Conservation (phyloP, 2,797 vertebrate genomes). For the Rhinogobio ventralis region DNA sequence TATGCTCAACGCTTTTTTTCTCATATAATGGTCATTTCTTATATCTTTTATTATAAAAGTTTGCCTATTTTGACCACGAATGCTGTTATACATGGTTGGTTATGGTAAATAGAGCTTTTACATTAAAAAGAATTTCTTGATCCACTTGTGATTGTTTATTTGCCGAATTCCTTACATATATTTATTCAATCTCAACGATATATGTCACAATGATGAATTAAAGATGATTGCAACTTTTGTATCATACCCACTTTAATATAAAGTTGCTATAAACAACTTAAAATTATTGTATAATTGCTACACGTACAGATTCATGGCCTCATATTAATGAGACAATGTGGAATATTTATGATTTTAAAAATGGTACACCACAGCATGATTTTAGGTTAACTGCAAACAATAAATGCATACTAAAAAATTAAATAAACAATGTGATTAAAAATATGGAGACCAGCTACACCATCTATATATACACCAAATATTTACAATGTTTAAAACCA, state of each 20-base stretch:
- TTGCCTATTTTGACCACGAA: not conserved
- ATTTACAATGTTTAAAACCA: not conserved
- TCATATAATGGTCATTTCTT: not conserved
- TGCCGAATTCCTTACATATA: not conserved
- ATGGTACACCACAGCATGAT: not conserved
- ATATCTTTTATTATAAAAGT: not conserved
- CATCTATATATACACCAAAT: not conserved
- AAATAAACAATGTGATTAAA: not conserved
- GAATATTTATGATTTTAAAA: not conserved
- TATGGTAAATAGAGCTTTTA: not conserved
- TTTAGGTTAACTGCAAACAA: not conserved
- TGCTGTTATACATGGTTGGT: not conserved
- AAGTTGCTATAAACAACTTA: not conserved
- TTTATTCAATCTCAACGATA: not conserved
- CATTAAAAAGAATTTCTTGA: not conserved
- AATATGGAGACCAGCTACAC: not conserved
- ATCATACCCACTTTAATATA: not conserved
- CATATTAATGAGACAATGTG: not conserved
- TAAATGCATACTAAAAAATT: not conserved
- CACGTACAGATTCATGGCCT: not conserved
- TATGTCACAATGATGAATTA: not conserved
- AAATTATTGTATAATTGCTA: not conserved
- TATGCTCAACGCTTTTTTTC: not conserved
- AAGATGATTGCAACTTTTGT: not conserved
- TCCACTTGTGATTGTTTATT: constrained; percentile 15